These are phyloP conservation scores for Ptilorrhoa leucosticta DNA, from an alignment of 2,113 vertebrate species.

Conservation along the genomic window DNA sequence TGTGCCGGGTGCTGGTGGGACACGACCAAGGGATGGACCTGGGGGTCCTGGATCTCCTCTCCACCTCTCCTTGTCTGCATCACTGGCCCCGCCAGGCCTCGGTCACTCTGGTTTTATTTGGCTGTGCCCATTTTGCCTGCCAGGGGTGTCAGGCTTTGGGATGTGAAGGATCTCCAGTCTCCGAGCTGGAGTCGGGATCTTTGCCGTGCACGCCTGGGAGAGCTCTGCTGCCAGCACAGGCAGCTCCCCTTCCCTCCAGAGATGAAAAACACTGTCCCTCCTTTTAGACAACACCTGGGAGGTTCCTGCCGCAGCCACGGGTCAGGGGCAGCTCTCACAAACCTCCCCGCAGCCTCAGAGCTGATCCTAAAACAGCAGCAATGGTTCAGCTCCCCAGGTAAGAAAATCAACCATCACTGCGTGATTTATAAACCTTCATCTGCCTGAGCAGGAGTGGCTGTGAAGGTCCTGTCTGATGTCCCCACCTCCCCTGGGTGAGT, in stretches of 20 bases:
- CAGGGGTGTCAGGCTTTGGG: neutral
- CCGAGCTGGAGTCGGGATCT: too few relatives aligned
- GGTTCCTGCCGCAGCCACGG: fast-evolving
- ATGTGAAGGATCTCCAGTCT: neutral
- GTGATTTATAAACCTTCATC: fast-evolving
- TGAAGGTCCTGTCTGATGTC: fast-evolving
- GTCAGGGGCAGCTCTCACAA: neutral
- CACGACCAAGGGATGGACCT: fast-evolving
- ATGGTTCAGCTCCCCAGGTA: neutral
- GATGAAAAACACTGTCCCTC: fast-evolving
- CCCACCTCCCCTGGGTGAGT: neutral
- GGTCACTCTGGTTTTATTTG: fast-evolving
- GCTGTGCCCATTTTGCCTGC: too few relatives aligned
- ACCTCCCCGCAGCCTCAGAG: neutral
- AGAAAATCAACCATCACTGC: fast-evolving
- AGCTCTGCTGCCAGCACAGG: neutral
- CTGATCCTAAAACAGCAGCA: neutral
- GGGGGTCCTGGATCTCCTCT: neutral
- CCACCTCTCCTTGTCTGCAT: neutral
- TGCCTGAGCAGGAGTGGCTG: neutral
- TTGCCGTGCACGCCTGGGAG: fast-evolving
- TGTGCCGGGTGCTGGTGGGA: neutral
- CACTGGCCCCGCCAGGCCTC: neutral
- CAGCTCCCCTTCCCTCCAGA: neutral
- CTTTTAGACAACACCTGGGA: fast-evolving